Evolutionary conservation across 2,113 vertebrate genomes (phyloP).

Genomic region (Serinus canaria): DNA sequence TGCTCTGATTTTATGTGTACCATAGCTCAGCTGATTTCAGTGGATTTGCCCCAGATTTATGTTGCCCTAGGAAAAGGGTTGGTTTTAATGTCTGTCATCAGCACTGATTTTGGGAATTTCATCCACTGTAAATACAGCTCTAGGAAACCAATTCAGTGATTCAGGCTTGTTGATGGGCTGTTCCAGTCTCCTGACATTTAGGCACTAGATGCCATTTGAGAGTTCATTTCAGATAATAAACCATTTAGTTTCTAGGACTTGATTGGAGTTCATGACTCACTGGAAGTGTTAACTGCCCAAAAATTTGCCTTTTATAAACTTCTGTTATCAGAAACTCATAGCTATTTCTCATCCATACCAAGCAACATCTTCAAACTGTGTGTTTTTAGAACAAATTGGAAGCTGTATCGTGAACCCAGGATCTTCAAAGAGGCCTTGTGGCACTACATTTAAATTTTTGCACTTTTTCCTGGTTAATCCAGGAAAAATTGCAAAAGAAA

Average conservation of each 20-base stretch:
- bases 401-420: not conserved
- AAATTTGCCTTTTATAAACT: not conserved
- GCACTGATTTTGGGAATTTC: not conserved
- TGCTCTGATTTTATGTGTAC: not conserved
- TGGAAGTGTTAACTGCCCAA: not conserved
- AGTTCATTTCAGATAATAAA: not conserved
- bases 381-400: not conserved
- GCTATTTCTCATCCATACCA: not conserved
- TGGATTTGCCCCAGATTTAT: not conserved
- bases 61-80: not conserved
- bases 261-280: not conserved
- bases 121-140: not conserved
- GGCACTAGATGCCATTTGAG: not conserved
- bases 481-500: not conserved
- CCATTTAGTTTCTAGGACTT: not conserved
- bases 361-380: not conserved
- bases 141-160: not conserved
- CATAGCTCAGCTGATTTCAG: not conserved
- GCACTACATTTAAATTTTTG: slow-evolving; percentile 17
- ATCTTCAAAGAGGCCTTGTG: not conserved
- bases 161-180: not conserved
- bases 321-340: not conserved
- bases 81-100: not conserved
- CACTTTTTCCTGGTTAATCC: not conserved
- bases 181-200: not conserved